Evolutionary conservation across 2,888 invertebrate species (phyloP), one percentile per base, ranked within the genome.

Genomic region (Drosophila conformis): DNA sequence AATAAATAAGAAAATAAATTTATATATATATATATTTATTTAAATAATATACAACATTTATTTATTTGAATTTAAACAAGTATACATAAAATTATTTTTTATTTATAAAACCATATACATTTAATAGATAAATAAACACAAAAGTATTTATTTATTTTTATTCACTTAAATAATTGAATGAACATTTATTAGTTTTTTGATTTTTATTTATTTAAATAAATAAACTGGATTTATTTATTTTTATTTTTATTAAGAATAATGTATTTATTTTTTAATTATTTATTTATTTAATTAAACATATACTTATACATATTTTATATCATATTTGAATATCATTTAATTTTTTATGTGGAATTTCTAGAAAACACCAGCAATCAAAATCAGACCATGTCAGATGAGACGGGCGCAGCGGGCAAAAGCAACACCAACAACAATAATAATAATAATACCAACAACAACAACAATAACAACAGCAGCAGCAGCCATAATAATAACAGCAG

Each of bases 341-440:
- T 40, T 40, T 11, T n/a, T 40, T 13, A 7, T 15, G 15, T 15
- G 15, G 46, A 21, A 25, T 54, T 48, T 57, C 13, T 40, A 82
- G 82, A 78, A 21, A 73, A 63, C 61, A 42, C 66, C 58, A 67
- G 21, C 33, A 77, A 74, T 52, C 76, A 78, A 72, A 73, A 63
- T 5, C 78, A 79, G 69, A 69, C 42, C 38, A 78, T 86, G 73
- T 67, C 81, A 46, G 91, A 89, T 36, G 91, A 88, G 42, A 49
- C 56, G 8, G 49, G 54, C 27, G 69, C 35, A 56, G 7, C 62
- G 36, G 58, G 61, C 31, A 87, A 83, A 38, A 73, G 60, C 56
- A 46, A 49, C 46, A 29, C 49, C 59, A 57, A 52, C 49, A 54
- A 54, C 51, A 40, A 46, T 8, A 58, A 57, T 42, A 36, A 56